Percentiles rank a stretch among this genome's conserved stretches.
Evolutionary conservation across 2,888 invertebrate genomes (phyloP).

Genomic region (Doris montereyensis): DNA sequence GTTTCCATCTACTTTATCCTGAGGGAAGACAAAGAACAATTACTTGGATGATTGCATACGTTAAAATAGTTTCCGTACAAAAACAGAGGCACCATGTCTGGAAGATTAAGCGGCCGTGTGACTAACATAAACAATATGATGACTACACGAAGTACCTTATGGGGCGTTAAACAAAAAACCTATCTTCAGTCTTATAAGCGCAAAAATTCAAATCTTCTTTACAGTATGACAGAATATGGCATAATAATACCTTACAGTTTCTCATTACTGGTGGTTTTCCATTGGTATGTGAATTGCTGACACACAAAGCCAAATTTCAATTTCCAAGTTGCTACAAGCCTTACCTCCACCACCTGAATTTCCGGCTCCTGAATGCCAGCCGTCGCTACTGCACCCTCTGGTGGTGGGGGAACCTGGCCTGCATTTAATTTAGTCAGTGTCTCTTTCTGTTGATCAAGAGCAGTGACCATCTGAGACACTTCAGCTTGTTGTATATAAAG

Average conservation of each 20-base stretch:
- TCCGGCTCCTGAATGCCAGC: slow-evolving; percentile 58
- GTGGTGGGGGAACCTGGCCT: slow-evolving; percentile 60
- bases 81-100: too few species aligned
- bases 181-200: too few species aligned
- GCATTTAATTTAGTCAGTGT: slow-evolving; percentile 59
- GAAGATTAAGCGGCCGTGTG: too few species aligned
- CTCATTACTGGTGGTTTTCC: background rate
- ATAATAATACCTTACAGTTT: background rate
- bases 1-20: too few species aligned
- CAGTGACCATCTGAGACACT: slow-evolving; percentile 57
- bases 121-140: too few species aligned
- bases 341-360: slow-evolving; percentile 65
- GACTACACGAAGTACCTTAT: too few species aligned
- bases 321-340: too few species aligned
- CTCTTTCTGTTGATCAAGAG: slow-evolving; percentile 60
- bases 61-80: too few species aligned
- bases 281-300: background rate
- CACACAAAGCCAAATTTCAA: background rate
- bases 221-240: background rate
- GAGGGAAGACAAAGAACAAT: too few species aligned
- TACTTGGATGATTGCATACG: too few species aligned
- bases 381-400: slow-evolving; percentile 51
- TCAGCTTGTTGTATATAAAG: slow-evolving; percentile 61
- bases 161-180: too few species aligned
- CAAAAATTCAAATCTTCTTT: too few species aligned